phyloP scores from a whole-genome alignment of 1,140 invertebrate species.

The Drosophila mojavensis region DNA sequence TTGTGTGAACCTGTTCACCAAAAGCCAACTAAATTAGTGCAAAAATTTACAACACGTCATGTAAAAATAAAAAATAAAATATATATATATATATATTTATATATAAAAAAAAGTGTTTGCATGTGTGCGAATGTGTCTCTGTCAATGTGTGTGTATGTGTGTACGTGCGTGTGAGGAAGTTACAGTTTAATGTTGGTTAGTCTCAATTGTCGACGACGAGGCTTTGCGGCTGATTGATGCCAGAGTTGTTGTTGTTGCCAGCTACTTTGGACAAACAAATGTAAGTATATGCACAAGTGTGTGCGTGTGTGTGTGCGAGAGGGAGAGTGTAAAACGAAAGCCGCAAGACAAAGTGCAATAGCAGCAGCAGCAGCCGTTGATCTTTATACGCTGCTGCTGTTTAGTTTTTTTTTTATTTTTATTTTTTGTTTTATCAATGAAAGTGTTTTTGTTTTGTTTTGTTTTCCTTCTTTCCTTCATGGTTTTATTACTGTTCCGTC shows the following conservation, averaged over 20 bases:
- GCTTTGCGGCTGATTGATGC: constrained; percentile 52
- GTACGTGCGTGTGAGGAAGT: constrained; percentile 66
- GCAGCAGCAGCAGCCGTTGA: constrained; percentile 38
- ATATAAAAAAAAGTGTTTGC: background rate
- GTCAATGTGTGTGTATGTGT: background rate
- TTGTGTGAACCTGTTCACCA: constrained; percentile 36
- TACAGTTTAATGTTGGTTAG: constrained; percentile 77
- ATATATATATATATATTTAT: too few species aligned
- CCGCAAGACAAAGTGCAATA: constrained; percentile 46
- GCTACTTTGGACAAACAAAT: constrained; percentile 39
- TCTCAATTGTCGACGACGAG: constrained; percentile 67
- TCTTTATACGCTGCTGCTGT: constrained; percentile 16
- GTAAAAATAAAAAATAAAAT: background rate
- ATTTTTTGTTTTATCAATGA: constrained; percentile 41
- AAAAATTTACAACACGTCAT: constrained; percentile 26
- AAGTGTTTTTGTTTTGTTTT: constrained; percentile 34
- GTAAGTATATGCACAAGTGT: constrained; percentile 31
- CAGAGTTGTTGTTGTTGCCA: constrained; percentile 40
- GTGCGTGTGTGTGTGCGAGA: background rate
- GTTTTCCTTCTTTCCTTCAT: background rate
- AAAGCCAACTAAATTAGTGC: constrained; percentile 28
- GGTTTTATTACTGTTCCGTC: background rate
- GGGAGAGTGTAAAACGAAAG: constrained; percentile 37
- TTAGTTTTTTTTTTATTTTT: too few species aligned
- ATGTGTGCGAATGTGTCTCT: constrained; percentile 13